Evolutionary conservation across 2,797 vertebrate genomes (phyloP).

Genomic region (Anableps anableps): DNA sequence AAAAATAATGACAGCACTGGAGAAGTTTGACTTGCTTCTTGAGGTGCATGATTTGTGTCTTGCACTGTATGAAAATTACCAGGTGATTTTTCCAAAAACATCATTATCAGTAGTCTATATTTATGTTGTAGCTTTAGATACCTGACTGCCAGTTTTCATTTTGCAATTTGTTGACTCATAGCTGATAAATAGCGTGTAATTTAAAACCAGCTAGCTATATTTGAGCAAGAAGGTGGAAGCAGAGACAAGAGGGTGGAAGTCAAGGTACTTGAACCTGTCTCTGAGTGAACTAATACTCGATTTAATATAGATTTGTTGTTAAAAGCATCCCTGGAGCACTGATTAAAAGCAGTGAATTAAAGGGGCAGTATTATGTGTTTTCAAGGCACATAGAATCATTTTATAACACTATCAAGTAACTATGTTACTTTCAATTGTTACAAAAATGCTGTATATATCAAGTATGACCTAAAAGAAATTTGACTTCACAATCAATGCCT

Average conservation of each 20-base stretch:
- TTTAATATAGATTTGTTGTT: not conserved
- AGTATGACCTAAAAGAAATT: too few species aligned
- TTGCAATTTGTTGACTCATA: not conserved
- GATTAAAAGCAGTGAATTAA: not conserved
- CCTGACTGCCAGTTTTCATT: not conserved
- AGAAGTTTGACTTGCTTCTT: too few species aligned
- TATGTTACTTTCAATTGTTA: too few species aligned
- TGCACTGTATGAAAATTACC: not conserved
- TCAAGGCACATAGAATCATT: too few species aligned
- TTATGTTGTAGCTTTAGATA: not conserved
- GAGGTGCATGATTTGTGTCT: not conserved
- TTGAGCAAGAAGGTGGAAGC: not conserved
- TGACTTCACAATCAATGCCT: too few species aligned
- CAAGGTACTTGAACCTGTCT: not conserved
- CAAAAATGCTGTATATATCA: too few species aligned
- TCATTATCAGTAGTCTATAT: not conserved
- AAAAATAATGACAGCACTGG: too few species aligned
- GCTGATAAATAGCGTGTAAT: not conserved
- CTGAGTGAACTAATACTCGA: not conserved
- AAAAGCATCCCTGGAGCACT: not conserved
- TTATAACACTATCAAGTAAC: too few species aligned
- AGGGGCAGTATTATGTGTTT: too few species aligned
- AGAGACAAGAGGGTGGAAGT: not conserved
- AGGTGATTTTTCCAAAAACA: not conserved
- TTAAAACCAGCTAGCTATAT: not conserved